Conservation (phyloP, 1,140 invertebrate species). For the Ylistrum balloti region DNA sequence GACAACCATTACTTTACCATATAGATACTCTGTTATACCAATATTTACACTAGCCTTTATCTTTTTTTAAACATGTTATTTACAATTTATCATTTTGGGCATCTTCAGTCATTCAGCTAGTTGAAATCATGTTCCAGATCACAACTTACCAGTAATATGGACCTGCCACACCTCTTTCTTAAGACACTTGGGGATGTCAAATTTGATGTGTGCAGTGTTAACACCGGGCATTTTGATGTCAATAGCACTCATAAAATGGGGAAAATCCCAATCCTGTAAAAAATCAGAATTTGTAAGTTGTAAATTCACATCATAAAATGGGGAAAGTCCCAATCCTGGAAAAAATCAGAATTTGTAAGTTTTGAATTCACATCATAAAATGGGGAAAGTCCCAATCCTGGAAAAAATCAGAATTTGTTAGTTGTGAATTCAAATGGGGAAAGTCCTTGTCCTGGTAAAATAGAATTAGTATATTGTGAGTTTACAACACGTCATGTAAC, state of each 20-base stretch:
- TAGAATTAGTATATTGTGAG: too few species aligned
- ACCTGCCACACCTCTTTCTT: conserved; percentile 80
- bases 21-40: too few species aligned
- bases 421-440: background rate
- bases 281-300: background rate
- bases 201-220: conserved; percentile 82
- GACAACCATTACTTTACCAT: too few species aligned
- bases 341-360: conserved; percentile 43
- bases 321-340: conserved; percentile 84
- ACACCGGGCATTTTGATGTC: conserved; percentile 85
- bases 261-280: conserved; percentile 85
- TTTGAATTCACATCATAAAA: too few species aligned
- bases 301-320: too few species aligned
- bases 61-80: too few species aligned
- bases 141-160: conserved; percentile 81
- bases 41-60: too few species aligned
- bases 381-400: conserved; percentile 84
- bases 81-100: too few species aligned
- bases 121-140: too few species aligned
- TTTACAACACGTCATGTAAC: too few species aligned
- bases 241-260: conserved; percentile 85
- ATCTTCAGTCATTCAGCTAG: too few species aligned
- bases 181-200: conserved; percentile 79
- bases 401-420: conserved; percentile 50
- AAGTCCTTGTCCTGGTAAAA: conserved; percentile 84